Base-by-base conservation (phyloP, 2,888 invertebrate species). In the Noctua pronuba region DNA sequence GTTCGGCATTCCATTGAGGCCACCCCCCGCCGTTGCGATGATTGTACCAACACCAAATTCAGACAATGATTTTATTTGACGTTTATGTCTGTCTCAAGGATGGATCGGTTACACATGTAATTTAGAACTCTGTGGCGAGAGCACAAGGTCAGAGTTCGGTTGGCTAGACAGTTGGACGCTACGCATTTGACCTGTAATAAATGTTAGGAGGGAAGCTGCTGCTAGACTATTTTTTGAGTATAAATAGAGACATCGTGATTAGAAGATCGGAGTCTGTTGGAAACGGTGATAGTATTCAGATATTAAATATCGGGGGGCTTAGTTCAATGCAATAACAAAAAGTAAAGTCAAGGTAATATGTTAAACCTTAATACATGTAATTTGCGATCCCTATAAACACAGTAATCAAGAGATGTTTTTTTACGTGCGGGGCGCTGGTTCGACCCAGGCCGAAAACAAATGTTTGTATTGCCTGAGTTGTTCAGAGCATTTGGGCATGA, bases 1-100 rank as follows among this genome's bases (percentile, higher is more conserved):
- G 75, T 88, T 87, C 73, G 82, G 85, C 89, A 90, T 90, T 86
- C 93, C 92, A 82, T 78, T 85, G 91, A 87, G 90, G 90, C 91
- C 91, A 91, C 92, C 93, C 91, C 92, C 93, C 90, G 92, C 89
- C 88, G 92, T 79, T 79, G 79, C 84, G 83, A 89, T 90, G 90
- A 91, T 92, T 92, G 88, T 88, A 86, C 85, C 80, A 88, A 89
- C 87, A 85, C 80, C 79, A 77, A 88, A 88, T 85, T 86, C 62
- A 84, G 80, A 80, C 87, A 84, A 86, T 89, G 85, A 85, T 83
- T 88, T 83, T 80, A 80, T 86, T 80, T 86, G 83, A 83, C 80
- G 80, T 87, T 85, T 83, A 81, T 77, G 77, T 79, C 73, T 79
- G 77, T 76, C 74, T 88, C 88, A 88, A 88, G 86, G 86, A 87